Percentiles rank a stretch among this genome's conserved stretches.
Conservation (phyloP, 2,797 vertebrate species). For the Epinephelus awoara region DNA sequence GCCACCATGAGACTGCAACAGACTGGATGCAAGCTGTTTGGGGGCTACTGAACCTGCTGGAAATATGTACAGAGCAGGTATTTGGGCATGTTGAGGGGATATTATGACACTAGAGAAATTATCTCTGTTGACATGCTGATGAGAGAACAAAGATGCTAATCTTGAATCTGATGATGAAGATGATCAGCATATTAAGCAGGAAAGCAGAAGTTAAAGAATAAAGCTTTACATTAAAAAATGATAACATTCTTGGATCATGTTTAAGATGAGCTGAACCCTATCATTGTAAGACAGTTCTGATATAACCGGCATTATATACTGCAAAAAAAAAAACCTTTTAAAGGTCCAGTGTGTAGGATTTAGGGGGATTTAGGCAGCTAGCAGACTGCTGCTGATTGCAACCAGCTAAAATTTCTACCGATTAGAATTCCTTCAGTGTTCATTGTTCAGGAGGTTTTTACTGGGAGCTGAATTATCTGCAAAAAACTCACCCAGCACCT, state of each 20-base stretch:
- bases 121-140: neutral
- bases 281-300: slow-evolving; percentile 12
- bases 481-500: too few relatives aligned
- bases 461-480: too few relatives aligned
- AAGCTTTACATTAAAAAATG: neutral
- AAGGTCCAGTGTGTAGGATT: too few relatives aligned
- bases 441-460: too few relatives aligned
- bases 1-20: slow-evolving; percentile 34
- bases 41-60: slow-evolving; percentile 33
- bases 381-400: too few relatives aligned
- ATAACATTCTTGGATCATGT: neutral
- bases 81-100: neutral
- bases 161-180: neutral
- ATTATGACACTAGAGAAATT: neutral
- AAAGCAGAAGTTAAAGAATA: neutral
- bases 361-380: too few relatives aligned
- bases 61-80: slow-evolving; percentile 15
- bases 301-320: neutral
- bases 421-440: too few relatives aligned
- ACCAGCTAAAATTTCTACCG: too few relatives aligned
- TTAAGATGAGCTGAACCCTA: slow-evolving; percentile 5
- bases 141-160: slow-evolving; percentile 16
- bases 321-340: neutral
- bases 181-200: neutral
- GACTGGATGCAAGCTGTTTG: slow-evolving; percentile 54